Conservation (phyloP, 2,888 invertebrate species). For the Melinopterus prodromus region DNA sequence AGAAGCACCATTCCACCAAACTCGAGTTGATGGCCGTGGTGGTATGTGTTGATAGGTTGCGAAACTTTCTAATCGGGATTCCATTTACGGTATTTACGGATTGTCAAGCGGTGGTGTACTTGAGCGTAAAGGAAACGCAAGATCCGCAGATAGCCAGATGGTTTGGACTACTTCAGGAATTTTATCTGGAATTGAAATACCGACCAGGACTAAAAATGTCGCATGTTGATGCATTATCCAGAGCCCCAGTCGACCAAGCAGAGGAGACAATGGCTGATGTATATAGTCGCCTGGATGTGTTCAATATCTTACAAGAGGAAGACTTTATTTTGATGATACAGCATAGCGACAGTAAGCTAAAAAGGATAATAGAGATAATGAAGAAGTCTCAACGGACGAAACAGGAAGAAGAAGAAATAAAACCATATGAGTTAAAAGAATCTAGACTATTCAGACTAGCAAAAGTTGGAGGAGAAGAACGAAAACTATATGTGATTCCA, state of each 20-base stretch:
- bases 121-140: conserved; percentile 42
- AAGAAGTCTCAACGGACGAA: neutral
- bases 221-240: conserved; percentile 9
- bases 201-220: conserved; percentile 7
- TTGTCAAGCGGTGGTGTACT: conserved; percentile 43
- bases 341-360: neutral
- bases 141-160: conserved; percentile 50
- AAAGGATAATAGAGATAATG: neutral
- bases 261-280: too few species aligned
- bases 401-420: conserved; percentile 37
- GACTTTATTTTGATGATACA: conserved; percentile 7
- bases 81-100: conserved; percentile 42
- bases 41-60: conserved; percentile 40
- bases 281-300: too few species aligned
- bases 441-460: neutral
- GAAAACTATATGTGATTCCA: conserved; percentile 29
- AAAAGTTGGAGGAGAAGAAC: conserved; percentile 6
- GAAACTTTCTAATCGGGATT: conserved; percentile 43
- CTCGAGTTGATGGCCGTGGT: conserved; percentile 52
- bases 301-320: neutral
- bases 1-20: conserved; percentile 47
- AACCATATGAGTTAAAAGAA: conserved; percentile 16
- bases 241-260: conserved; percentile 5
- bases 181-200: neutral
- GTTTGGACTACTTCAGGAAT: conserved; percentile 44